Conservation (phyloP, 2,888 invertebrate species). For the Xestoiulus laeticollis region DNA sequence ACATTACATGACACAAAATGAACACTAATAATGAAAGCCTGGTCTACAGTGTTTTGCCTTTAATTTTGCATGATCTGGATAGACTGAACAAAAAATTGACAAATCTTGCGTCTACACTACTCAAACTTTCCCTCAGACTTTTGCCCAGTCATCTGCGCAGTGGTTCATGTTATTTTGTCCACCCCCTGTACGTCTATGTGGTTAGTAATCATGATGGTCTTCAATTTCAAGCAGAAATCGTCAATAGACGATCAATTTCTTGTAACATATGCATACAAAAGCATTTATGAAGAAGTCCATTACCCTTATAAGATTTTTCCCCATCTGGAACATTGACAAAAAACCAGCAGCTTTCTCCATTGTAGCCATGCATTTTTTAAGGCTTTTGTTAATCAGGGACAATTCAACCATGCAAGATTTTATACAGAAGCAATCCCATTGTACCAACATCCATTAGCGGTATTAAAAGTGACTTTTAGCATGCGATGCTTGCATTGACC, state of each 20-base stretch:
- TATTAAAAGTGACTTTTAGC: constrained; percentile 32
- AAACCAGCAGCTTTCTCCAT: not conserved
- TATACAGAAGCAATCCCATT: not conserved
- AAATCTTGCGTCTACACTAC: too few relatives aligned
- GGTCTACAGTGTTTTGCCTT: too few relatives aligned
- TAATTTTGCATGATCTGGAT: too few relatives aligned
- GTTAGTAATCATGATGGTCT: not conserved
- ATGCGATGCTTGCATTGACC: not conserved
- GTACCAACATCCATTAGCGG: not conserved
- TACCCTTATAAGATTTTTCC: constrained; percentile 24
- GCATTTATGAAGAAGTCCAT: constrained; percentile 14
- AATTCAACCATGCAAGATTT: not conserved
- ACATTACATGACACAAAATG: too few relatives aligned
- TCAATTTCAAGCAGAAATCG: not conserved
- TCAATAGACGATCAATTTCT: constrained; percentile 4
- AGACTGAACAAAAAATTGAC: too few relatives aligned
- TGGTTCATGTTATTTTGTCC: too few relatives aligned
- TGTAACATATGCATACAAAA: not conserved
- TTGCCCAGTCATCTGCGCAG: too few relatives aligned
- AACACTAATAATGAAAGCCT: too few relatives aligned
- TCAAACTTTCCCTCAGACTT: too few relatives aligned
- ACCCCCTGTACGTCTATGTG: too few relatives aligned
- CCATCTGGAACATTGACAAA: constrained; percentile 21
- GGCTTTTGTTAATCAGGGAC: not conserved
- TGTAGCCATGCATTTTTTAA: not conserved